Evolutionary conservation across 2,888 invertebrate species (phyloP).

Genomic region (Chloroclystis v-ata): DNA sequence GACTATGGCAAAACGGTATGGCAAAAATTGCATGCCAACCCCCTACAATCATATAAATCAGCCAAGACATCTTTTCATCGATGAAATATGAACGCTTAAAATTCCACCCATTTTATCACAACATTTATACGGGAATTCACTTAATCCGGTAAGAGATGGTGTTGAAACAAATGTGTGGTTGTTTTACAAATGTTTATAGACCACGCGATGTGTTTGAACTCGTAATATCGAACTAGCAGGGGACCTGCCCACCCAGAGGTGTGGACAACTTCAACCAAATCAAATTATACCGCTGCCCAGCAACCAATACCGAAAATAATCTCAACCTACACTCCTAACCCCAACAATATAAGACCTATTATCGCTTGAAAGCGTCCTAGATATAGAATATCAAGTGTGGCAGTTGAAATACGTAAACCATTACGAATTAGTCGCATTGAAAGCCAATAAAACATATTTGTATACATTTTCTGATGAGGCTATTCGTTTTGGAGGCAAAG

Average conservation of each 20-base stretch:
- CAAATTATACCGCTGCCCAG: slow-evolving; percentile 58
- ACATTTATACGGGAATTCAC: slow-evolving; percentile 45
- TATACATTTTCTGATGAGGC: slow-evolving; percentile 49
- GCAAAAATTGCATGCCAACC: no score
- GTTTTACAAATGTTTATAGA: slow-evolving; percentile 66
- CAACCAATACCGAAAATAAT: slow-evolving; percentile 24
- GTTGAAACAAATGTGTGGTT: slow-evolving; percentile 60
- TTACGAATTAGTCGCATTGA: slow-evolving; percentile 53
- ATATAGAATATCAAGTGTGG: slow-evolving; percentile 8
- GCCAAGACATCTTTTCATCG: slow-evolving; percentile 26
- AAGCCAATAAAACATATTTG: slow-evolving; percentile 51
- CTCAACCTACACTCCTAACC: slow-evolving; percentile 21
- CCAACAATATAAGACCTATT: slow-evolving; percentile 34
- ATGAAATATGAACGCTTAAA: slow-evolving; percentile 29
- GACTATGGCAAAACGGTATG: no score
- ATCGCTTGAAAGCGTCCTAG: slow-evolving; percentile 19
- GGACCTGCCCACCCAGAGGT: slow-evolving; percentile 73
- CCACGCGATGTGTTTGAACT: slow-evolving; percentile 61
- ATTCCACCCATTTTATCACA: slow-evolving; percentile 32
- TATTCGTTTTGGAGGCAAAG: slow-evolving; percentile 42
- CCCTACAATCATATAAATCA: no score
- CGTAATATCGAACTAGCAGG: slow-evolving; percentile 66
- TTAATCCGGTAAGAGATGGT: slow-evolving; percentile 55
- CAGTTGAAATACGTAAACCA: slow-evolving; percentile 43
- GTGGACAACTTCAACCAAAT: slow-evolving; percentile 67